Conservation (phyloP, 2,797 vertebrate genomes). For the Hippopotamyrus pictus region DNA sequence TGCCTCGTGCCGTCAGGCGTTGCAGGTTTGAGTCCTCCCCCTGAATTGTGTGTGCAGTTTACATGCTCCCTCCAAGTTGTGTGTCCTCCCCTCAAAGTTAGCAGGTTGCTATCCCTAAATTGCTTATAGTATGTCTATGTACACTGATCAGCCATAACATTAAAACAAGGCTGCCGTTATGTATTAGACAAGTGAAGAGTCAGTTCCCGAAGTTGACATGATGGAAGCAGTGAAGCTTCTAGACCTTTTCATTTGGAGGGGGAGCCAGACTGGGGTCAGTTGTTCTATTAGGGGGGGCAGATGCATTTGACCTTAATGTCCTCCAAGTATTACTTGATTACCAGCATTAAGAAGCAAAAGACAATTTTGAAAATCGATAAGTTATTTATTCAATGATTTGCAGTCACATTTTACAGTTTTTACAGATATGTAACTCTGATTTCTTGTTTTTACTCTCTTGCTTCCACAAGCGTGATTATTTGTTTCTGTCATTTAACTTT, state of each 20-base stretch:
- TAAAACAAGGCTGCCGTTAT: not conserved
- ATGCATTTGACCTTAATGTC: no score
- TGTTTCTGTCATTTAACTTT: no score
- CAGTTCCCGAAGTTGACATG: not conserved
- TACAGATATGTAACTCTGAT: no score
- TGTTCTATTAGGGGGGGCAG: no score
- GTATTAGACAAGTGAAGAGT: not conserved
- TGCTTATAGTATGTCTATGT: not conserved
- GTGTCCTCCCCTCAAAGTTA: not conserved
- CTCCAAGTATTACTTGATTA: no score
- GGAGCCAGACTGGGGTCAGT: no score
- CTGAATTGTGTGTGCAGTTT: not conserved
- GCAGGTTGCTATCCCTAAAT: not conserved
- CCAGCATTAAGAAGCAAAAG: no score
- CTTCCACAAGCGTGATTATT: no score
- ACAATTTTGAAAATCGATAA: no score
- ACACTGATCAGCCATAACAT: not conserved
- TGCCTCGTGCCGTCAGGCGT: not conserved
- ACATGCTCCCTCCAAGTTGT: not conserved
- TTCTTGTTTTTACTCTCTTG: no score
- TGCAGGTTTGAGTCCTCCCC: not conserved
- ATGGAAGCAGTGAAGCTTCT: not conserved
- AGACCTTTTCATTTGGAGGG: not conserved
- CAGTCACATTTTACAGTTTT: no score
- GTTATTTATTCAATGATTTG: no score